Evolutionary conservation across 2,113 vertebrate genomes (phyloP).

Genomic region (Otus sunia): DNA sequence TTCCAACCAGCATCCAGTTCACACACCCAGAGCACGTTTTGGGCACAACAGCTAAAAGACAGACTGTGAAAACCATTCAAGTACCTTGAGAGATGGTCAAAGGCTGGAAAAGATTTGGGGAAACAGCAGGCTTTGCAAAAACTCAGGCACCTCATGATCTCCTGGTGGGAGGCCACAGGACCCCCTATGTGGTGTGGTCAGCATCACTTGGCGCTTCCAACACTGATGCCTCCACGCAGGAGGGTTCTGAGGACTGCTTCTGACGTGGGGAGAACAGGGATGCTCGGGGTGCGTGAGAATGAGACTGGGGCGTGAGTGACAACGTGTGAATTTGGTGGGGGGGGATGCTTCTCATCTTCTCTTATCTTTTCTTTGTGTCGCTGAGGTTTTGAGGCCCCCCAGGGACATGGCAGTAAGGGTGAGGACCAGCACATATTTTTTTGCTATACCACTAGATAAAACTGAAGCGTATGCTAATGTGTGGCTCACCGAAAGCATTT

Average conservation of each 20-base stretch:
- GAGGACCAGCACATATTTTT: no score
- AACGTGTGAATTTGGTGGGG: neutral
- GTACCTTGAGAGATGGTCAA: neutral
- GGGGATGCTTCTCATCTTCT: neutral
- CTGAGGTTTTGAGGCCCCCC: neutral
- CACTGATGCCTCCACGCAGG: accelerated
- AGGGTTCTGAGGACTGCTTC: neutral
- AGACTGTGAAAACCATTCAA: neutral
- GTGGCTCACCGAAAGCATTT: neutral
- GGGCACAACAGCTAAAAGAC: neutral
- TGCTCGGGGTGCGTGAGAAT: neutral
- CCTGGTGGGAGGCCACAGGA: neutral
- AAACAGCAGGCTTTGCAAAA: neutral
- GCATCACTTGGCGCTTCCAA: accelerated
- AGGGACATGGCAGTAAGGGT: neutral
- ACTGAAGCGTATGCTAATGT: neutral
- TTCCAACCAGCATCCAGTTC: neutral
- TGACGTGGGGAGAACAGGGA: accelerated
- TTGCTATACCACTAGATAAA: neutral
- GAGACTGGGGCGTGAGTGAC: no score
- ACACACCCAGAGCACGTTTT: neutral
- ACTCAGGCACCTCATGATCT: neutral
- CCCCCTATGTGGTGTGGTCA: accelerated
- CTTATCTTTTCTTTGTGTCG: neutral
- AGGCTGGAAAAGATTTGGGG: neutral